Base-by-base conservation (phyloP, 2,888 invertebrate genomes). In the Latheticus oryzae region DNA sequence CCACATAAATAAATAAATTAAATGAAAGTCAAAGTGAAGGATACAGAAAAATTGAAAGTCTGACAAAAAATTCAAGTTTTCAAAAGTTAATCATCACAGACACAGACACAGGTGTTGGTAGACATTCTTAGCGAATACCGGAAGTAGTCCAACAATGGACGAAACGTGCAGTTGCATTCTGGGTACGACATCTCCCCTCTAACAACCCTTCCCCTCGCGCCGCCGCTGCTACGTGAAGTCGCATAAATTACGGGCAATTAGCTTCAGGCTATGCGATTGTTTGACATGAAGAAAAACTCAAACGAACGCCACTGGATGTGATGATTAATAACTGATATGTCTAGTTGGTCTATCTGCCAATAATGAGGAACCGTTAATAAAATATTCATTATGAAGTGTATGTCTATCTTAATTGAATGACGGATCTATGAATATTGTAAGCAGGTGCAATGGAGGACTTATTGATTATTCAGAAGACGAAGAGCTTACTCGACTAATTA, bases 141-240 rank as follows among this genome's bases (percentile, higher is more conserved):
- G 76, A 76, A 76, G 73, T 74, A 70, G 72, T 63, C 69, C 70
- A 72, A 76, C 76, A 76, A 76, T 75, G 70, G 74, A 64, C 64
- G 66, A 66, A 74, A 76, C 76, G 76, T 76, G 76, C 74, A 73
- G 71, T 73, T 72, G 74, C 73, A 73, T 73, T 73, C 71, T 67
- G 67, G 68, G 64, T 72, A 69, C 47, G 43, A 66, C 70, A 64
- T 67, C 69, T 60, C 64, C 66, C 59, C 62, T 60, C 63, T 60
- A 38, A 33, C 58, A 57, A 56, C 65, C 65, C 59, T 65, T 55
- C 53, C 59, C 61, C 57, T 45, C 60, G 47, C 58, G 58, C 40
- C 45, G 47, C 53, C 58, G 37, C n/a, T n/a, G 50, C 58, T 66
- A 73, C 76, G 76, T 76, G 76, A 56, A 65, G 61, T 48, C 66